phyloP scores from a whole-genome alignment of 1,140 invertebrate genomes.

The Triops cancriformis region DNA sequence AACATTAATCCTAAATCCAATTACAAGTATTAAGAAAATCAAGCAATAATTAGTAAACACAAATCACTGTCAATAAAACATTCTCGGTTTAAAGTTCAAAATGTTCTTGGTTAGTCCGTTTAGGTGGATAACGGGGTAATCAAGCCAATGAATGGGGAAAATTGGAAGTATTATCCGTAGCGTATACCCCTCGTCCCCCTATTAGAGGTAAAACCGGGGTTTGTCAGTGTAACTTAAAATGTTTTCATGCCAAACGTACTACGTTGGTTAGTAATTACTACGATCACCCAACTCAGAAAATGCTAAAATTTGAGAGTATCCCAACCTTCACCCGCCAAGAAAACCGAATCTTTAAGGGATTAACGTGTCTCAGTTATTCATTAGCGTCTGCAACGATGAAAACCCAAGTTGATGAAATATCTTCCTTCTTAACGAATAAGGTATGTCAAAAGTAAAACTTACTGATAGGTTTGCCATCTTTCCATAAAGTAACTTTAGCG shows the following conservation, averaged over 20 bases:
- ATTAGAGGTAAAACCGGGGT: not conserved
- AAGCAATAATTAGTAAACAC: not conserved
- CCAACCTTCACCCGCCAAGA: not conserved
- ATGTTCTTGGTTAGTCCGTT: no score
- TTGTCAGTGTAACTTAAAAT: not conserved
- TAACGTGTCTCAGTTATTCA: not conserved
- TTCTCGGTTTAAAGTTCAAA: no score
- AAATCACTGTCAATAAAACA: not conserved
- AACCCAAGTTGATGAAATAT: not conserved
- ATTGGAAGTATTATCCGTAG: no score
- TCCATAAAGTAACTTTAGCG: slow-evolving; percentile 74
- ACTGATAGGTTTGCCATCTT: slow-evolving; percentile 73
- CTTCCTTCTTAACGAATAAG: not conserved
- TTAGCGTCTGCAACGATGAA: not conserved
- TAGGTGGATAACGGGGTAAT: no score
- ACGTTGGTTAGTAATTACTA: not conserved
- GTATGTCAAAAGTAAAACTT: slow-evolving; percentile 42
- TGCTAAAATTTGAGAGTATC: not conserved
- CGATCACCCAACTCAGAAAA: not conserved
- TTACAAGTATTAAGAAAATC: not conserved
- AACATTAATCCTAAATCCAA: not conserved
- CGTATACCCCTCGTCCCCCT: no score
- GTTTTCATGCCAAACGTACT: not conserved
- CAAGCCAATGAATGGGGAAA: no score
- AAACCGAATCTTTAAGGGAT: not conserved